Base-by-base conservation (phyloP, 1,140 invertebrate species). In the Megathymus violae region DNA sequence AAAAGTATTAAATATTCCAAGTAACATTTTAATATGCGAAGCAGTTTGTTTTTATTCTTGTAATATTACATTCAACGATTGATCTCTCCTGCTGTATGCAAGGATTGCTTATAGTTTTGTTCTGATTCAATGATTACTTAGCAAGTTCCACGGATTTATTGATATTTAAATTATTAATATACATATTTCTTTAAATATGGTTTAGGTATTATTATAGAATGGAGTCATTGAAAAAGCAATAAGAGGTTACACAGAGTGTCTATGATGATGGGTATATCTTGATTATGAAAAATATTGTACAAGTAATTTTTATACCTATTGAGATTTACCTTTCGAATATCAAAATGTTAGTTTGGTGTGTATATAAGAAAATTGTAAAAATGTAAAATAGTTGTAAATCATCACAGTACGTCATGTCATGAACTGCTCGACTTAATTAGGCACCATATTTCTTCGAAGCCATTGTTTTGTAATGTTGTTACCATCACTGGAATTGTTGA, bases 341-440 rank as follows among this genome's bases (percentile, higher is more conserved):
- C 17, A 4, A 43, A 27, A 43, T 15, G 19, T 41, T 50, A 50
- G 56, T 62, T 67, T 62, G 59, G 43, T 67, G 36, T 48, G 25
- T 44, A 62, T 51, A 36, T 44, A 54, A 22, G 9, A 36, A 16
- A 43, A 36, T 14, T 60, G 38, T 61, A 14, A 41, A 41, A 38
- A 51, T 34, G 43, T 56, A 38, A 56, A 48, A 19, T 56, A 48
- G 52, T 60, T 67, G 44, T 50, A 66, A 46, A 52, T 65, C 47
- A 52, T 60, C 31, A 60, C 50, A 46, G 56, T 50, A 65, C 38
- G 47, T 27, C 36, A 58, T 11, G n/a, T 19, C 14, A 14, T 52
- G 52, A 43, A 7, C 9, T 9, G 27, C 27, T 31, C 7, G 27
- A 31, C 27, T 4, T 43, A 34, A 64, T 25, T 34, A 36, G 41